Evolutionary conservation across 2,888 invertebrate species (phyloP).

Genomic region (Actias luna): DNA sequence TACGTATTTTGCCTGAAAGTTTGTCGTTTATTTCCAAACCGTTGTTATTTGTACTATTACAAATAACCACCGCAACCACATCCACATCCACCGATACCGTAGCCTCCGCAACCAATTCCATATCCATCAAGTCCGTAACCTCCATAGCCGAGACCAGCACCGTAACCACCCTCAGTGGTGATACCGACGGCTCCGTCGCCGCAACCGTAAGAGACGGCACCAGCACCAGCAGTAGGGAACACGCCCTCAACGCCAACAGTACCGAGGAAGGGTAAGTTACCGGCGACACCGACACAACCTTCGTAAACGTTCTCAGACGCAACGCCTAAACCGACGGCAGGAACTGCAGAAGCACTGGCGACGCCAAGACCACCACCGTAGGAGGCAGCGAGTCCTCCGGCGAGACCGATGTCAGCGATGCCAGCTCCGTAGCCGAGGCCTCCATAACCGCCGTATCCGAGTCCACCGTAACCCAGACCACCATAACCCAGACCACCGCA

Average conservation of each 20-base stretch:
- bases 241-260: constrained; percentile 44
- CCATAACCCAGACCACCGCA: too few species aligned
- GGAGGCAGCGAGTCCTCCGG: neutral
- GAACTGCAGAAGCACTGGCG: constrained; percentile 23
- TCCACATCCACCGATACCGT: constrained; percentile 19
- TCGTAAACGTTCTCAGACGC: constrained; percentile 45
- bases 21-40: too few species aligned
- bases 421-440: neutral
- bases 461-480: too few species aligned
- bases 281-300: constrained; percentile 44
- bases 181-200: constrained; percentile 39
- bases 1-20: too few species aligned
- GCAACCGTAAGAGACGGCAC: constrained; percentile 37
- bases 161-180: constrained; percentile 12
- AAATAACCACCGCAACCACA: constrained; percentile 25
- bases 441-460: too few species aligned
- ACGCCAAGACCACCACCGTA: constrained; percentile 12
- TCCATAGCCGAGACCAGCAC: constrained; percentile 10
- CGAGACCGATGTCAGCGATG: constrained; percentile 7
- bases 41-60: too few species aligned
- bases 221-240: constrained; percentile 34
- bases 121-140: too few species aligned
- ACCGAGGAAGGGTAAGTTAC: constrained; percentile 53
- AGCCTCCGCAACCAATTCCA: constrained; percentile 13
- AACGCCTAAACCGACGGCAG: constrained; percentile 16